Evolutionary conservation across 1,140 invertebrate genomes (phyloP).

Genomic region (Eurosta solidaginis): DNA sequence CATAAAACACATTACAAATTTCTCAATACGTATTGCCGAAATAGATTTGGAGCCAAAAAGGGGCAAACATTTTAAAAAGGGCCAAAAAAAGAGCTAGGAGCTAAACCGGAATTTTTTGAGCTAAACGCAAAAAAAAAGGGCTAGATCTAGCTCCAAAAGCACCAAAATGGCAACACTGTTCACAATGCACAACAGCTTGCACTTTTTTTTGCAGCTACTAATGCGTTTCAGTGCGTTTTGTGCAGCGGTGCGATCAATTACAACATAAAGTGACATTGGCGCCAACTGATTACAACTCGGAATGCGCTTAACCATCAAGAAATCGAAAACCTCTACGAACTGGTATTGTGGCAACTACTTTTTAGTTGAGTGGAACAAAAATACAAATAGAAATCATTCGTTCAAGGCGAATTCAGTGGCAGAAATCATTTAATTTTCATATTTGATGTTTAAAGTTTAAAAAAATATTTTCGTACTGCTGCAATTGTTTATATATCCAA

Average conservation of each 20-base stretch:
- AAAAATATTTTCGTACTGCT: not conserved
- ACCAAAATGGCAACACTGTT: too few species aligned
- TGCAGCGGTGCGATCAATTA: not conserved
- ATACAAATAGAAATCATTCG: too few species aligned
- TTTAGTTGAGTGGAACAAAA: too few species aligned
- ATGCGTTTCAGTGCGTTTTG: constrained; percentile 17
- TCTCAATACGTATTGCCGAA: too few species aligned
- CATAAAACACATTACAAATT: too few species aligned
- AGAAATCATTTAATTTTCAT: not conserved
- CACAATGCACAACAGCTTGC: not conserved
- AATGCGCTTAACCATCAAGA: not conserved
- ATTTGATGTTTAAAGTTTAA: not conserved
- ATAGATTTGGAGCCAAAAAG: too few species aligned
- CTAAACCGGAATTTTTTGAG: too few species aligned
- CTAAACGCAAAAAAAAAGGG: too few species aligned
- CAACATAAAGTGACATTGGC: not conserved
- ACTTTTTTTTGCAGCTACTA: not conserved
- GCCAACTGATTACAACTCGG: not conserved
- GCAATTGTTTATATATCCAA: not conserved
- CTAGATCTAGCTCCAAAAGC: too few species aligned
- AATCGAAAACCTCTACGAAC: not conserved
- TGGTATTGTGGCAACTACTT: not conserved
- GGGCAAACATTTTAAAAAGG: too few species aligned
- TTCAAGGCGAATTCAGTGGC: not conserved
- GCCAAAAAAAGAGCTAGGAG: too few species aligned